Percentiles rank a stretch among this genome's conserved stretches.
Evolutionary conservation across 2,888 invertebrate genomes (phyloP).

Genomic region (Rotaria macrura): DNA sequence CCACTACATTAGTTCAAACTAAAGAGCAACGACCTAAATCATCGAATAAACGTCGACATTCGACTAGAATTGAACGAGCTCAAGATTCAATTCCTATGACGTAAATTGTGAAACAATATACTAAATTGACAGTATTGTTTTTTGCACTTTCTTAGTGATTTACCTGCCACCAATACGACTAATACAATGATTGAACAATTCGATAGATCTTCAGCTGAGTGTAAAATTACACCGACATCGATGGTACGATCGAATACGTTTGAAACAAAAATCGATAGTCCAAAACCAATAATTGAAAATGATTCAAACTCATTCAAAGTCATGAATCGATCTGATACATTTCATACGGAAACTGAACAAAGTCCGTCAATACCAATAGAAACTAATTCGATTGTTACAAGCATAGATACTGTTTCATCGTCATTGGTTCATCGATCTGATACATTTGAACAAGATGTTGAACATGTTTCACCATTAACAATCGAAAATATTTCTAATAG

Average conservation of each 20-base stretch:
- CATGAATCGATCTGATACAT: not conserved
- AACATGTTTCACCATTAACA: not conserved
- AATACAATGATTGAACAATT: not conserved
- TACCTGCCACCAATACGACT: not conserved
- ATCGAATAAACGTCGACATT: not conserved
- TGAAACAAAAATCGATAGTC: not conserved
- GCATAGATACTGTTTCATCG: not conserved
- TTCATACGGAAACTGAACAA: not conserved
- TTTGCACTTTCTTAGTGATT: not conserved
- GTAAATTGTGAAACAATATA: not conserved
- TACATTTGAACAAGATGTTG: not conserved
- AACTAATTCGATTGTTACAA: not conserved
- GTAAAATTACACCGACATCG: not conserved
- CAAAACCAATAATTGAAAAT: not conserved
- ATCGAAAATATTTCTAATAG: not conserved
- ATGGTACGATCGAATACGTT: not conserved
- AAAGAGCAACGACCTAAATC: not conserved
- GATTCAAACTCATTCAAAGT: not conserved
- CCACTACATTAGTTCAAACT: not conserved
- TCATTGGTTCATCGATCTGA: not conserved
- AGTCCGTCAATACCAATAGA: not conserved
- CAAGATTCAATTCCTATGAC: not conserved
- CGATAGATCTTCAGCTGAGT: not conserved
- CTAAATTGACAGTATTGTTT: not conserved
- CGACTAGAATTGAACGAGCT: not conserved